Evolutionary conservation across 2,797 vertebrate species (phyloP), one percentile per base, ranked within the genome.

Genomic region (Tolypeutes matacus): DNA sequence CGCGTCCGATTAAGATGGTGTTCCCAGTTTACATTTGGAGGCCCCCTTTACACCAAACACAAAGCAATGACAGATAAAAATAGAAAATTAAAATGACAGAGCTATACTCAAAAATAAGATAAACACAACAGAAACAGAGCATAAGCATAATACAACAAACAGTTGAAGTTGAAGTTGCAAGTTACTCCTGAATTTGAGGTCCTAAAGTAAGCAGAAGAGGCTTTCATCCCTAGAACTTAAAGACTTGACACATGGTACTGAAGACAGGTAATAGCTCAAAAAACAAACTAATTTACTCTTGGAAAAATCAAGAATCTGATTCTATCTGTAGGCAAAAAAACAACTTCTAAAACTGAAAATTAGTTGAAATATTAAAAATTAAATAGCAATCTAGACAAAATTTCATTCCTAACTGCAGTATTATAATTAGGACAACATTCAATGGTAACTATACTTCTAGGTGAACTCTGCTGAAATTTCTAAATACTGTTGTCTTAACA

Each of bases 291-390:
- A 56, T 72, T 95, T 75, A 69, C 29, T 73, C 42, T 56, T 70
- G 75, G 53, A 78, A 93, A 95, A 84, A 42, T 27, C 34, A 86
- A 31, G 25, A 82, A 70, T 0, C 53, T 18, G 53, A 82, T 3
- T 82, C 17, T 17, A 92, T 27, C 64, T 85, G 51, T 56, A 87
- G 15, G 92, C 4, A 96, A 56, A 93, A 95, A 93, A 91, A 10
- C 23, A 93, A 83, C 34, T 87, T 91, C 36, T 67, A 80, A 95
- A 95, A 91, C 8, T 69, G 25, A 92, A 92, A 69, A 91, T 69
- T 34, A 89, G 6, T 20, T 90, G 21, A 93, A 70, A 89, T 62
- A 88, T 69, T 80, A 94, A 94, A 93, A 94, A 83, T 39, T 73
- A 96, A 23, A 5, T 31, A 92, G 31, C 34, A 65, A 53, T 42